Base-by-base conservation (phyloP, 2,888 invertebrate genomes). In the Drosophila fulvimacula region DNA sequence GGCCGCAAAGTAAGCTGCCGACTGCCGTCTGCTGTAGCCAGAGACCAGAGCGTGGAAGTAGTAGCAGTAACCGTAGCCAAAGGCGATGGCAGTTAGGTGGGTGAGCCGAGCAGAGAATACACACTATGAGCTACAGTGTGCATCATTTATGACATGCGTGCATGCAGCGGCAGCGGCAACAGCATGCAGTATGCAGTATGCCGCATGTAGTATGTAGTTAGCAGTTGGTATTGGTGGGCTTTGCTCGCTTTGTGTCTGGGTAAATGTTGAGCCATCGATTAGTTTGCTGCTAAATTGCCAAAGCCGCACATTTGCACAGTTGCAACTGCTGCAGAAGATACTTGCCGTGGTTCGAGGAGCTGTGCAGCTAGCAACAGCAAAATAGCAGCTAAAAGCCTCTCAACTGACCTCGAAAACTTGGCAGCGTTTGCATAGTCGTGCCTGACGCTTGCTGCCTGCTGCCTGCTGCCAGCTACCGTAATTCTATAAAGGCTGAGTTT, bases 261-360 rank as follows among this genome's bases (percentile, higher is more conserved):
- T 68, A 89, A 87, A 85, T 89, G 89, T 78, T 89, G 84, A 73
- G 75, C 69, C 78, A 86, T 89, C 85, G 85, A 86, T 86, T 89
- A 88, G 85, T 85, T 83, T 76, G 76, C 75, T 88, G 65, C 70
- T 68, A 77, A 83, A 86, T 86, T 83, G 81, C 61, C 75, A 77
- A 88, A 83, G 89, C 88, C 80, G 81, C 83, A 89, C 78, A 81
- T 75, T 77, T 80, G 73, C 71, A 57, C 69, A 57, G 34, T 39
- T 52, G 38, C 61, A 32, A 32, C 38, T 44, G 55, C 36, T n/a
- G n/a, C 32, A 9, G 15, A 15, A 44, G 49, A 61, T 48, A 41
- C 55, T 51, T 53, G 39, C 11, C 9, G 13, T 17, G 51, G n/a
- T n/a, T 49, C 32, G 32, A 32, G 49, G 13, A 49, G 49, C 32